These are phyloP conservation scores for Rhinoderma darwinii DNA, from an alignment of 2,113 vertebrate species.

Conservation along the genomic window DNA sequence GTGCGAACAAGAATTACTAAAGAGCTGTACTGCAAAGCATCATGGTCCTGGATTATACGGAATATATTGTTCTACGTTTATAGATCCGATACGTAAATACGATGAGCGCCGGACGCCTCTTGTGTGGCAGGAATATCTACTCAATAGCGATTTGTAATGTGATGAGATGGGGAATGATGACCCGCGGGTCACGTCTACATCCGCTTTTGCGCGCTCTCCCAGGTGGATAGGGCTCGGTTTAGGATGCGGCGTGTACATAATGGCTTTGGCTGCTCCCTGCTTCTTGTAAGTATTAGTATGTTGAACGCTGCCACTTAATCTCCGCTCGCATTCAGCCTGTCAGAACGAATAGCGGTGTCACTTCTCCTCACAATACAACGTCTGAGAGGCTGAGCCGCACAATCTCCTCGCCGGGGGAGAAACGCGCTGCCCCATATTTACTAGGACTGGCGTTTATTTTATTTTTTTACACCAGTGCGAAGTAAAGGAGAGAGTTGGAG, in stretches of 20 bases:
- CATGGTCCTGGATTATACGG: neutral
- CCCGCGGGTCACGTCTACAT: neutral
- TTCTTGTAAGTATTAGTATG: conserved; percentile 37
- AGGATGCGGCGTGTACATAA: conserved; percentile 14
- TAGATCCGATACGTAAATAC: too few species aligned
- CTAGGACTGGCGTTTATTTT: too few species aligned
- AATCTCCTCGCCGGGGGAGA: neutral
- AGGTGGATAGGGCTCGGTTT: conserved; percentile 23
- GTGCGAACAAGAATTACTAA: too few species aligned
- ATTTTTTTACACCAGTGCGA: too few species aligned
- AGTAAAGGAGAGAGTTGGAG: too few species aligned
- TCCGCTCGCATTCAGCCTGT: conserved; percentile 63
- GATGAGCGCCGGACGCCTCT: neutral
- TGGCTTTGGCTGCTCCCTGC: conserved; percentile 35
- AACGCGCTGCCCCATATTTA: neutral
- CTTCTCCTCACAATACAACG: conserved; percentile 64
- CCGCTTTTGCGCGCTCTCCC: neutral
- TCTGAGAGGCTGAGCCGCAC: conserved; percentile 14
- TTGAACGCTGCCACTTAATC: conserved; percentile 59
- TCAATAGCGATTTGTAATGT: neutral
- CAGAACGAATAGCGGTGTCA: conserved; percentile 61
- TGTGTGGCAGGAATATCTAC: conserved; percentile 19
- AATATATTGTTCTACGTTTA: neutral
- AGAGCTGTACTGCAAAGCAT: too few species aligned
- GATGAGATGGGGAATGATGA: neutral